Evolutionary conservation across 2,797 vertebrate genomes (phyloP).

Genomic region (Eidolon dupreanum): DNA sequence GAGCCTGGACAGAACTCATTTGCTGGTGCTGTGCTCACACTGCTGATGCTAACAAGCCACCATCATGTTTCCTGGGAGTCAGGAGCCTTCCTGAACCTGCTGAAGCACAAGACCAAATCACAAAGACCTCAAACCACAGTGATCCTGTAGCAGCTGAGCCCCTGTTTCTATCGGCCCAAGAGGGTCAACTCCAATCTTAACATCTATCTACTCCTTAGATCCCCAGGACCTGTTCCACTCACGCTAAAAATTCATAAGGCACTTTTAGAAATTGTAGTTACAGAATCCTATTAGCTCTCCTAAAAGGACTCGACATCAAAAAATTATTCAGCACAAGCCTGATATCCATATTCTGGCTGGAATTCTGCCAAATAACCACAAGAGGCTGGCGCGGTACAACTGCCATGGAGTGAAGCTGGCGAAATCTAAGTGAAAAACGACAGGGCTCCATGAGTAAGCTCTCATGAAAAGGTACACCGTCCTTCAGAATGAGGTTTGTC

Average conservation of each 20-base stretch:
- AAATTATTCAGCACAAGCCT: constrained; percentile 16
- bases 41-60: not conserved
- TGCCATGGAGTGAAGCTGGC: not conserved
- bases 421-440: constrained; percentile 30
- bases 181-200: not conserved
- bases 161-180: not conserved
- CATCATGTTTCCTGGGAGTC: not conserved
- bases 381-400: not conserved
- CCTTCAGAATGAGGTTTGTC: not conserved
- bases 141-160: not conserved
- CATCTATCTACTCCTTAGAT: not conserved
- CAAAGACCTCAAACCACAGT: not conserved
- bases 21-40: not conserved
- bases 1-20: not conserved
- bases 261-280: constrained; percentile 19
- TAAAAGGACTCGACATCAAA: constrained; percentile 6
- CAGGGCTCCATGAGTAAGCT: constrained; percentile 12
- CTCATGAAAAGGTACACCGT: not conserved
- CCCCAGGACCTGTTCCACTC: constrained; percentile 41
- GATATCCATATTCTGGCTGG: constrained; percentile 49
- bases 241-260: constrained; percentile 33
- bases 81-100: not conserved
- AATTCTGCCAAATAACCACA: constrained; percentile 37
- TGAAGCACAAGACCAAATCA: not conserved
- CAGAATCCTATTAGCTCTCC: constrained; percentile 26